These are phyloP conservation scores for Drosophila borborema DNA, from an alignment of 2,888 invertebrate genomes.

Conservation along the genomic window DNA sequence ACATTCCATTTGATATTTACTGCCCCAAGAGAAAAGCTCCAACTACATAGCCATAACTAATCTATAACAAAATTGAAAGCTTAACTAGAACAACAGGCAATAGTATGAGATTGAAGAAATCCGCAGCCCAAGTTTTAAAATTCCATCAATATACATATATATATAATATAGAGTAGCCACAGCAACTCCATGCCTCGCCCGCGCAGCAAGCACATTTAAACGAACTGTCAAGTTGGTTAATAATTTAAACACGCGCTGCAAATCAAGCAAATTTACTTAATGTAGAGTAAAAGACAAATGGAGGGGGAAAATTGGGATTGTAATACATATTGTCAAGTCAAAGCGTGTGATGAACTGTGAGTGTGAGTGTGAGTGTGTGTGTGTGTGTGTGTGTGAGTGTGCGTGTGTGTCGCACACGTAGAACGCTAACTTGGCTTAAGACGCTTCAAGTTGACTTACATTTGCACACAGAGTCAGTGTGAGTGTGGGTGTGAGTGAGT, in stretches of 20 bases:
- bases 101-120: background rate
- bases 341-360: constrained; percentile 1
- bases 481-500: background rate
- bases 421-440: constrained; percentile 49
- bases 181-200: background rate
- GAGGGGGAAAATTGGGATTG: background rate
- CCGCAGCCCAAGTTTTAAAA: background rate
- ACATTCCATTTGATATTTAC: no score
- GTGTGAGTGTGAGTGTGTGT: background rate
- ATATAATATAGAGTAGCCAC: background rate
- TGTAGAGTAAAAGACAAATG: background rate
- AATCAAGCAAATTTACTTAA: constrained; percentile 48
- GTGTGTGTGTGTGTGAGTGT: background rate
- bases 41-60: no score
- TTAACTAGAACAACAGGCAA: background rate
- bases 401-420: constrained; percentile 20
- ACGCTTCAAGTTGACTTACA: constrained; percentile 69
- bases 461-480: constrained; percentile 22
- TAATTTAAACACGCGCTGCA: constrained; percentile 66
- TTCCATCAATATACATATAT: background rate
- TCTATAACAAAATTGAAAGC: no score
- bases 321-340: constrained; percentile 30
- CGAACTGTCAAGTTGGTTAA: constrained; percentile 55
- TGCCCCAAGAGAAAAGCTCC: no score
- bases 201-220: constrained; percentile 2